Conservation (phyloP, 2,797 vertebrate species). For the Odontamblyopus lacepedii region DNA sequence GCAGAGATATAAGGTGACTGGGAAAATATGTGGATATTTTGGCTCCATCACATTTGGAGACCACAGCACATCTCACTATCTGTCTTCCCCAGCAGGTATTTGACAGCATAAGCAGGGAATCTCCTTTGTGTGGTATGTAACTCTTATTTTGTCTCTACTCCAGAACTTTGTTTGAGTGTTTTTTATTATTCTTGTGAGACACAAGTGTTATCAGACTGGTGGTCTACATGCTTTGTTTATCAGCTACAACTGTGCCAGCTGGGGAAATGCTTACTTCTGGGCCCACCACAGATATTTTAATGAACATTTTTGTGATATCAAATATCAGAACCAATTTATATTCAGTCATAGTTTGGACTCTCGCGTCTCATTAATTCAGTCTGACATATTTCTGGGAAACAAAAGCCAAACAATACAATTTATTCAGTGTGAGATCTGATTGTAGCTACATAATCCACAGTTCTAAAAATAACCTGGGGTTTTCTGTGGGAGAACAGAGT, state of each 20-base stretch:
- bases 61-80: constrained; percentile 53
- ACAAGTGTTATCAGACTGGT: constrained; percentile 8
- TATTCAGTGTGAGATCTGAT: no score
- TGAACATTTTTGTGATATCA: no score
- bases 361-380: no score
- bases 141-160: constrained; percentile 46
- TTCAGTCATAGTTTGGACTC: no score
- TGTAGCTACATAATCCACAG: no score
- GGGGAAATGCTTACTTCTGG: not conserved
- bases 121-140: constrained; percentile 35
- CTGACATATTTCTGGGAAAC: no score
- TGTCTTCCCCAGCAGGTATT: constrained; percentile 40
- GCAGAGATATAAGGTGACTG: constrained; percentile 59
- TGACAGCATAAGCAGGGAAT: constrained; percentile 36
- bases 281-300: no score
- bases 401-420: no score
- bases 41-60: constrained; percentile 55
- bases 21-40: constrained; percentile 67
- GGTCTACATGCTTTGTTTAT: constrained; percentile 2
- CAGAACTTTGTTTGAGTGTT: constrained; percentile 23
- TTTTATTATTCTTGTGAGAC: not conserved
- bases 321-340: no score
- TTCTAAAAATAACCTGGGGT: not conserved
- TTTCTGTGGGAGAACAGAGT: constrained; percentile 7
- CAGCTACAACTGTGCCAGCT: not conserved